Percentiles rank a stretch among this genome's conserved stretches.
phyloP scores from a whole-genome alignment of 2,888 invertebrate species.

The Phragmatobia fuliginosa region DNA sequence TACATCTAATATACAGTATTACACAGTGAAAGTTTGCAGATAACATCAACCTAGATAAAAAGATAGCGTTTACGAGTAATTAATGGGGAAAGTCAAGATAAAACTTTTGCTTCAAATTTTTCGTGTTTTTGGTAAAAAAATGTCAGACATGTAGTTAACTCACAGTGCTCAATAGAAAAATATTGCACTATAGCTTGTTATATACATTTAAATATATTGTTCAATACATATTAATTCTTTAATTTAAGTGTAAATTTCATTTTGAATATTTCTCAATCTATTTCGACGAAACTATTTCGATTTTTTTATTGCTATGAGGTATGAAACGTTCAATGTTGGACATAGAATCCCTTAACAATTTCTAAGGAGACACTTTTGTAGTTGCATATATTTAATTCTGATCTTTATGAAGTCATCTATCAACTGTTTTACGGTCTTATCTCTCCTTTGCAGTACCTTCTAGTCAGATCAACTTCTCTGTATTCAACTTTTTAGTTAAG shows the following conservation, averaged over 20 bases:
- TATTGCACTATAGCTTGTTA: not conserved
- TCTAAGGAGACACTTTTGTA: too few relatives aligned
- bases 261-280: too few relatives aligned
- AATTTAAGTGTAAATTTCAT: too few relatives aligned
- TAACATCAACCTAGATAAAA: conserved; percentile 22
- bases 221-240: too few relatives aligned
- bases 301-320: too few relatives aligned
- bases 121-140: not conserved
- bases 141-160: not conserved
- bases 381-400: too few relatives aligned
- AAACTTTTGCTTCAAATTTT: not conserved
- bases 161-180: not conserved
- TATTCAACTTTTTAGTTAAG: too few relatives aligned
- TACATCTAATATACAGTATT: conserved; percentile 18
- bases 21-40: conserved; percentile 39
- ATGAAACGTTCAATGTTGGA: not conserved
- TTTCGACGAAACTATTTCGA: too few relatives aligned
- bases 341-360: not conserved
- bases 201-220: not conserved
- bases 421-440: too few relatives aligned
- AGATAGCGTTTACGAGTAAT: conserved; percentile 34
- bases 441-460: too few relatives aligned
- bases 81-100: conserved; percentile 30
- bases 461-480: too few relatives aligned
- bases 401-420: too few relatives aligned